Evolutionary conservation across 2,888 invertebrate species (phyloP), one percentile per base, ranked within the genome.

Genomic region (Lathronympha strigana): DNA sequence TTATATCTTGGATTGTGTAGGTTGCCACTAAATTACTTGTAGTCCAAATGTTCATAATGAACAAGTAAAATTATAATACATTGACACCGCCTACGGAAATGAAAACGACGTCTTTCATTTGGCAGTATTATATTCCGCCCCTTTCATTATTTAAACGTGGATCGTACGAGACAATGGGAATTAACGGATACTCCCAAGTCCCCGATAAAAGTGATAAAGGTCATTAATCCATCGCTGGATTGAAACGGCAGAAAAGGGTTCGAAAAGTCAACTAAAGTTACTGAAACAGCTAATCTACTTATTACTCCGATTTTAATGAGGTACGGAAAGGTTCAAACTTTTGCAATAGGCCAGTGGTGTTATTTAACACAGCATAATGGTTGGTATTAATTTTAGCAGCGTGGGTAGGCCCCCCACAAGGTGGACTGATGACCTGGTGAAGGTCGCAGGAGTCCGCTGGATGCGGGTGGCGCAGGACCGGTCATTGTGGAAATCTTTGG

Each of bases 141-240:
- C 51, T 51, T 40, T 38, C n/a, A 36, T 51, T 50, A 51, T 51
- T 58, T 58, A 50, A 49, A 64, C 36, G 53, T 28, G 33, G 40
- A 66, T 31, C 33, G 49, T 38, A 19, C 23, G 45, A 36, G 43
- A 45, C 64, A 36, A 54, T 54, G 28, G 47, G 38, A 40, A 61
- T 66, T 51, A 66, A 49, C 47, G 47, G 23, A 38, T 49, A 53
- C 38, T 23, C 17, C 40, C 11, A 54, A 54, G 60, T 61, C 54
- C 53, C 53, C 54, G 60, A 54, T 66, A 66, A 66, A 54, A 61
- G 66, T 61, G 60, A 54, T 66, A 66, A 66, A 54, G 66, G 66
- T 33, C 61, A 54, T 66, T 66, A 66, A 66, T 66, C 66, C 54
- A 61, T 61, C 40, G 54, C 28, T 9, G 54, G 54, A 66, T 66